Evolutionary conservation across 37 sponge, comb jelly and placozoan genomes (phyloP).

Genomic region (Eunapius fragilis): DNA sequence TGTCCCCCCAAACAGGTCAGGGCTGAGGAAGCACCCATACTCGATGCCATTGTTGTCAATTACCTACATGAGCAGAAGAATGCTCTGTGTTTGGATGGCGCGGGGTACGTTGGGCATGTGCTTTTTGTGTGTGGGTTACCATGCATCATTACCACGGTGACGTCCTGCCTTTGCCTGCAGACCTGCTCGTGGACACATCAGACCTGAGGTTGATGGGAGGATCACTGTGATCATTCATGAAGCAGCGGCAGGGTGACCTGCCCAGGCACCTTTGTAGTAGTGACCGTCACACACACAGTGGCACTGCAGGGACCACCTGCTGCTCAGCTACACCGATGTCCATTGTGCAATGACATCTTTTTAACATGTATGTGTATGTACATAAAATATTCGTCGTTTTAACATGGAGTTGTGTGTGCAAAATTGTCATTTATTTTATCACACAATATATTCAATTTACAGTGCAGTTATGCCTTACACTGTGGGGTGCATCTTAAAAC

Average conservation of each 20-base stretch:
- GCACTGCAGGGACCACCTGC: background rate
- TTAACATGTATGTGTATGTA: too few species aligned
- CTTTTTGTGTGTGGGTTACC: too few species aligned
- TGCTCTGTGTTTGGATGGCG: background rate
- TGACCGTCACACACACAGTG: background rate
- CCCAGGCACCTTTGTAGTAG: background rate
- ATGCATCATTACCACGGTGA: background rate
- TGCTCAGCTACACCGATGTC: too few species aligned
- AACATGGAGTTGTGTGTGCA: too few species aligned
- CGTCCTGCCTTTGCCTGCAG: background rate
- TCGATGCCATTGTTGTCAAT: background rate
- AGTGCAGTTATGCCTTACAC: too few species aligned
- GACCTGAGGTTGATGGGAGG: background rate
- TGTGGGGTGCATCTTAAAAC: too few species aligned
- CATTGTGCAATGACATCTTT: too few species aligned
- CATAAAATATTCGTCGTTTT: too few species aligned
- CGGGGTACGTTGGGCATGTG: too few species aligned
- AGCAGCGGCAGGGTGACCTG: background rate
- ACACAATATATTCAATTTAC: too few species aligned
- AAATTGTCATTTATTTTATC: too few species aligned
- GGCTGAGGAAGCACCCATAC: background rate
- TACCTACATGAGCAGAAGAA: background rate
- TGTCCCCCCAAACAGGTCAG: background rate
- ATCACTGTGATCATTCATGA: background rate
- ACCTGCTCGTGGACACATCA: background rate